Evolutionary conservation across 2,113 vertebrate genomes (phyloP).

Genomic region (Carettochelys insculpta): DNA sequence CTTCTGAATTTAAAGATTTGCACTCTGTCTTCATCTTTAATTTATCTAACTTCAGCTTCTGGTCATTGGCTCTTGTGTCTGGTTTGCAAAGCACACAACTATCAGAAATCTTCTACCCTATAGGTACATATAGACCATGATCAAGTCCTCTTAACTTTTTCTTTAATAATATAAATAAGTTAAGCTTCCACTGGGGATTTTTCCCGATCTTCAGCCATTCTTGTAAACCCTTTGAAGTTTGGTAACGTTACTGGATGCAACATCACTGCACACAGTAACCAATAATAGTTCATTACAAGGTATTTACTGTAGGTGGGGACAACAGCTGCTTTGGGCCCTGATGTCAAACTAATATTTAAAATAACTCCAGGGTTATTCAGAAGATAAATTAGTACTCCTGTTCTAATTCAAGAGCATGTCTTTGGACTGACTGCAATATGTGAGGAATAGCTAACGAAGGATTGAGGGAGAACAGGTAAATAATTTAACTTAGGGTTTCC

Average conservation of each 20-base stretch:
- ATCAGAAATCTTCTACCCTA: neutral
- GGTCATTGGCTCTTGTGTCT: neutral
- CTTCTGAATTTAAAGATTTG: neutral
- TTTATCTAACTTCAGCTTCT: neutral
- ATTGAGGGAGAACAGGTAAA: neutral
- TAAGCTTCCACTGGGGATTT: too few relatives aligned
- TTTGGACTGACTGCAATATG: neutral
- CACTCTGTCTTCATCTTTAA: neutral
- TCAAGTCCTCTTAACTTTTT: neutral
- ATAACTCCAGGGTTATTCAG: too few relatives aligned
- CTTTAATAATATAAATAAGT: too few relatives aligned
- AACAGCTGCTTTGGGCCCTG: too few relatives aligned
- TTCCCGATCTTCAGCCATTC: neutral
- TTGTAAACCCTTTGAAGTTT: neutral
- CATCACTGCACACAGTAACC: neutral
- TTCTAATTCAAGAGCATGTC: fast-evolving
- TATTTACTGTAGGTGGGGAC: too few relatives aligned
- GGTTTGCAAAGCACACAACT: neutral
- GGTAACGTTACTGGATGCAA: neutral
- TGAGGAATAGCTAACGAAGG: neutral
- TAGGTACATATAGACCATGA: neutral
- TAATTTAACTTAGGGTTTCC: neutral
- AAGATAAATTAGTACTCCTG: neutral
- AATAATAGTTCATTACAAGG: neutral
- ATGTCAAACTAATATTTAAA: too few relatives aligned